These are phyloP conservation scores for Sclerurus mexicanus DNA, from an alignment of 2,113 vertebrate species.

Conservation along the genomic window DNA sequence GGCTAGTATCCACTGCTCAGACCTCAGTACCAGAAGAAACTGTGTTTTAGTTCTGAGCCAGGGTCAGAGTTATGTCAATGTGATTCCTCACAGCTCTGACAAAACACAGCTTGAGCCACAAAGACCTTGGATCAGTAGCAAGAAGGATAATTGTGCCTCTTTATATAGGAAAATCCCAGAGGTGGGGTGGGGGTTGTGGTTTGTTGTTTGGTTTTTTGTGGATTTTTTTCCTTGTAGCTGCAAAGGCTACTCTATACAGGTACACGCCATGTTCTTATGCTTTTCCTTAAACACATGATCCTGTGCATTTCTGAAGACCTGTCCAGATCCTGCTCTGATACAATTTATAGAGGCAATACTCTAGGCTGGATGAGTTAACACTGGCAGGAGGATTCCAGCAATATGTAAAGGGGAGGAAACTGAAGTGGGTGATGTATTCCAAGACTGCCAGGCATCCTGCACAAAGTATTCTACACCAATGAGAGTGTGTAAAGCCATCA, in stretches of 20 bases:
- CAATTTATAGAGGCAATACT: background rate
- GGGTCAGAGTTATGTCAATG: background rate
- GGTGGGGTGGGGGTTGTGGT: accelerated
- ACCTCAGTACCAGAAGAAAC: background rate
- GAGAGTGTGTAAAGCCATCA: background rate
- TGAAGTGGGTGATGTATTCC: background rate
- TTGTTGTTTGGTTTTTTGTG: background rate
- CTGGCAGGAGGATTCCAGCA: background rate
- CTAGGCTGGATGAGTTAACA: background rate
- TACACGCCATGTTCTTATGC: accelerated
- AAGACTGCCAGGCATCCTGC: background rate
- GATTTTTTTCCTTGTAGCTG: background rate
- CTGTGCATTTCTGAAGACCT: background rate
- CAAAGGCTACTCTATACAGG: background rate
- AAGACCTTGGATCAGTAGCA: background rate
- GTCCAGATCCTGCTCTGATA: background rate
- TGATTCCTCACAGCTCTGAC: background rate
- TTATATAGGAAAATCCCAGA: background rate
- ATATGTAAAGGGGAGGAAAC: background rate
- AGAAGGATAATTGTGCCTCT: background rate
- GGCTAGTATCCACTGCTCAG: background rate
- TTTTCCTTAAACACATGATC: background rate
- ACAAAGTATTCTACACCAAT: background rate
- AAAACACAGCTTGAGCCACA: background rate
- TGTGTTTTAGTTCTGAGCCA: background rate